Evolutionary conservation across 2,797 vertebrate genomes (phyloP).

Genomic region (Pantherophis vulpinus): DNA sequence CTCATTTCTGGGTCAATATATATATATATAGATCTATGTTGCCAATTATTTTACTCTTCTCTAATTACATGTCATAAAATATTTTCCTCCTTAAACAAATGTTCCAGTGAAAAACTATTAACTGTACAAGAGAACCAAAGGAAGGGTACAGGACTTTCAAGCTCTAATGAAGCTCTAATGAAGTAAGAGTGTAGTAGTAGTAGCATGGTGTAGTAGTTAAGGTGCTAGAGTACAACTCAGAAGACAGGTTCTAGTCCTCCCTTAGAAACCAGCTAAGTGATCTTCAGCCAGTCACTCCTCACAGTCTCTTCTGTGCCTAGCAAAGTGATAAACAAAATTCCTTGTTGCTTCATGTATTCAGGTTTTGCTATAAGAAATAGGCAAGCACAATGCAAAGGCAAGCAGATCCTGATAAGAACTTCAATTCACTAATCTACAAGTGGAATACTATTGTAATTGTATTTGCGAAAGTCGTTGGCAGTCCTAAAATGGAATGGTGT

Average conservation of each 20-base stretch:
- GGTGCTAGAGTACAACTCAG: neutral
- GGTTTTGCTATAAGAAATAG: neutral
- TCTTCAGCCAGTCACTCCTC: neutral
- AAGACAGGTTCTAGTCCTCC: neutral
- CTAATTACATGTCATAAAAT: neutral
- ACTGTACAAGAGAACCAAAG: neutral
- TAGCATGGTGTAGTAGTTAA: neutral
- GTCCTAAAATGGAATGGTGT: neutral
- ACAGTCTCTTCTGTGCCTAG: neutral
- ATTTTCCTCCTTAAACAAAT: neutral
- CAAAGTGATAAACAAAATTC: neutral
- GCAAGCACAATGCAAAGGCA: neutral
- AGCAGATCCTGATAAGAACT: neutral
- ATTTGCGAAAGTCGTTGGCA: neutral
- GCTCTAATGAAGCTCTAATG: neutral
- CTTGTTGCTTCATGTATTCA: neutral
- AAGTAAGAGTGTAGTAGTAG: neutral
- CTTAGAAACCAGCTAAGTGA: neutral
- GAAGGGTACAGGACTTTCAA: neutral
- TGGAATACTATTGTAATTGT: neutral
- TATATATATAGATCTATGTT: neutral
- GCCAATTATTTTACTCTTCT: neutral
- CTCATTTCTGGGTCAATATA: neutral
- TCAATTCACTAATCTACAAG: neutral
- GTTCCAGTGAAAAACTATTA: neutral